A percentile compares a stretch with the other conserved stretches of the same genome.
phyloP scores from a whole-genome alignment of 2,888 invertebrate genomes.

The Nymphalis c-album region DNA sequence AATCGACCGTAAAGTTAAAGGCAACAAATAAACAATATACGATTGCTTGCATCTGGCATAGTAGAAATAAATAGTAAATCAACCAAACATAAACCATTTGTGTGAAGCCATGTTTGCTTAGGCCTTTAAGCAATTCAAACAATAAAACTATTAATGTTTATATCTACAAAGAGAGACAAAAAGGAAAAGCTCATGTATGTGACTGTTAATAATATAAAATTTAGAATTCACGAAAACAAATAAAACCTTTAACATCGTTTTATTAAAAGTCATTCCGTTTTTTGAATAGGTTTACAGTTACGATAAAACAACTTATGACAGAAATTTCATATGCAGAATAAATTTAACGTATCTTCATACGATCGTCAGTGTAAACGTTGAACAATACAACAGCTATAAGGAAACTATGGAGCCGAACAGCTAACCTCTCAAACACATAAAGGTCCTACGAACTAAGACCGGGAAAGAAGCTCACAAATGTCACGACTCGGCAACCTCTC shows the following conservation, averaged over 20 bases:
- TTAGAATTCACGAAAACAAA: background rate
- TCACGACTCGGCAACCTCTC: slow-evolving; percentile 72
- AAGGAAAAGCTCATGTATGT: slow-evolving; percentile 1
- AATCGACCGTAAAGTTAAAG: slow-evolving; percentile 53
- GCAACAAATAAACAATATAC: slow-evolving; percentile 62
- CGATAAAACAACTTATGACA: slow-evolving; percentile 33
- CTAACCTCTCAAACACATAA: slow-evolving; percentile 30
- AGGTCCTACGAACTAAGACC: slow-evolving; percentile 36
- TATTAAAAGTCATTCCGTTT: slow-evolving; percentile 8
- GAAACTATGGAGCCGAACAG: slow-evolving; percentile 26
- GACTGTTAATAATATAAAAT: background rate
- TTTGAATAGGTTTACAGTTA: slow-evolving; percentile 20
- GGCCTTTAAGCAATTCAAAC: slow-evolving; percentile 29
- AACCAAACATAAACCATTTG: slow-evolving; percentile 33
- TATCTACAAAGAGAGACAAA: slow-evolving; percentile 9
- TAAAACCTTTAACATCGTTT: background rate
- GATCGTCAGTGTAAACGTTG: slow-evolving; percentile 28
- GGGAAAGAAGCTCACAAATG: slow-evolving; percentile 61
- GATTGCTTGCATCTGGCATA: slow-evolving; percentile 40
- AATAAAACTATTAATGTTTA: slow-evolving; percentile 25
- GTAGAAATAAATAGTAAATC: slow-evolving; percentile 37
- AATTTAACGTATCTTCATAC: slow-evolving; percentile 28
- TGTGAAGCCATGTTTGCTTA: slow-evolving; percentile 33
- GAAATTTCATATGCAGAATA: slow-evolving; percentile 34
- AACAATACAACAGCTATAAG: slow-evolving; percentile 29